Evolutionary conservation across 2,888 invertebrate genomes (phyloP).

Genomic region (Chrysotoxum bicinctum): DNA sequence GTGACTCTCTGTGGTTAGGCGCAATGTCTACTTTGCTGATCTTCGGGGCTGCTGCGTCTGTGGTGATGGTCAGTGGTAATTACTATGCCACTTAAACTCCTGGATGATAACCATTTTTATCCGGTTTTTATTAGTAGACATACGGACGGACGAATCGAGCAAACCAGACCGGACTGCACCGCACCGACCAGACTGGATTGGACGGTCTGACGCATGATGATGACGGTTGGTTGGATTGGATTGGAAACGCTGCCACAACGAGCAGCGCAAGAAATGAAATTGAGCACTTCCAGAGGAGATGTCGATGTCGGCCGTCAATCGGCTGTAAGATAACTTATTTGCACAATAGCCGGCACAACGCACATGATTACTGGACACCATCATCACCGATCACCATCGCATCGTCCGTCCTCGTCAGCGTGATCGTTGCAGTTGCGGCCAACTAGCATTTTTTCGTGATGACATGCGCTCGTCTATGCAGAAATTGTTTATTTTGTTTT

Average conservation of each 20-base stretch:
- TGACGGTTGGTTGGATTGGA: not conserved
- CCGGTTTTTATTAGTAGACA: constrained; percentile 52
- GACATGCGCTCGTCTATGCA: constrained; percentile 55
- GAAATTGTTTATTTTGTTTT: constrained; percentile 34
- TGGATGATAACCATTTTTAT: constrained; percentile 67
- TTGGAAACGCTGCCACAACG: not conserved
- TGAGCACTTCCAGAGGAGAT: constrained; percentile 42
- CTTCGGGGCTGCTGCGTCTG: constrained; percentile 38
- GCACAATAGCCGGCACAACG: constrained; percentile 50
- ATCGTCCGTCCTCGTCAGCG: not conserved
- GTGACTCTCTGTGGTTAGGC: constrained; percentile 33
- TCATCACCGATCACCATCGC: not conserved
- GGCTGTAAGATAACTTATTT: constrained; percentile 68
- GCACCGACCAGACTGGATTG: not conserved
- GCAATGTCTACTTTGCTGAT: constrained; percentile 41
- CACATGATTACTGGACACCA: constrained; percentile 47
- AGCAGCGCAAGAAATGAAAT: not conserved
- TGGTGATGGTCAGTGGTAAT: constrained; percentile 61
- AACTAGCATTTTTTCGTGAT: constrained; percentile 52
- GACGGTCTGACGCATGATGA: not conserved
- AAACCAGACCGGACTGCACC: not conserved
- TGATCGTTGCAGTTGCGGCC: not conserved
- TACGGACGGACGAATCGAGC: not conserved
- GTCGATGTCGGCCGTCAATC: constrained; percentile 71
- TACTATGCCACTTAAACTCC: constrained; percentile 69